Evolutionary conservation across 2,113 vertebrate genomes (phyloP), one percentile per base, ranked within the genome.

Genomic region (Callipepla squamata): DNA sequence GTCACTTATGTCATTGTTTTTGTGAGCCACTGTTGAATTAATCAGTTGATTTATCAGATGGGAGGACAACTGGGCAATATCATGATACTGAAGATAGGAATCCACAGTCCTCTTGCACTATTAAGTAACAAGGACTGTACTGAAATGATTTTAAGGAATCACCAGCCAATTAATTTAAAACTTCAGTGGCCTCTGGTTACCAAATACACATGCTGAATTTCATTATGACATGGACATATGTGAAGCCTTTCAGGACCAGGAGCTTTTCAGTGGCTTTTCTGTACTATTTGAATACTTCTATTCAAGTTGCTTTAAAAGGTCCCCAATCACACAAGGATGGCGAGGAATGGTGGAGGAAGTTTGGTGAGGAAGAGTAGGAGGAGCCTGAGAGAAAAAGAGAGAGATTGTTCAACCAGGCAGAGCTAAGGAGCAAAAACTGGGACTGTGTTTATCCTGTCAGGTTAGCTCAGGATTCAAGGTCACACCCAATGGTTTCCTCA

Each of bases 381-480:
- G 45, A 96, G 25, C 34, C 53, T 13, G 58, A 90, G 69, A 75
- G 92, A 92, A 90, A 83, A 94, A 96, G 88, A 86, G 86, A 67
- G 51, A 92, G 85, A 59, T 80, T 96, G 92, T 96, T 96, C 92
- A 90, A 70, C 78, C 42, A 79, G 80, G 77, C 66, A 92, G 77
- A 87, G 36, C 66, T 61, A 34, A 58, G 28, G 50, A 91, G 78
- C 80, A 85, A 19, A 76, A 78, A 89, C 89, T 65, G 74, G 50
- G 66, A 47, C 90, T 90, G 45, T 94, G 75, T 96, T 96, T 95
- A 91, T 85, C 73, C 87, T 85, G 87, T 95, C 93, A 89, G 74
- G 72, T 96, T 96, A 94, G 79, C 61, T 95, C 87, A 95, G 85
- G 85, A 95, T 90, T 94, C 85, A 91, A 95, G 85, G 92, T 91